phyloP scores from a whole-genome alignment of 2,113 vertebrate species.

The Geococcyx californianus region DNA sequence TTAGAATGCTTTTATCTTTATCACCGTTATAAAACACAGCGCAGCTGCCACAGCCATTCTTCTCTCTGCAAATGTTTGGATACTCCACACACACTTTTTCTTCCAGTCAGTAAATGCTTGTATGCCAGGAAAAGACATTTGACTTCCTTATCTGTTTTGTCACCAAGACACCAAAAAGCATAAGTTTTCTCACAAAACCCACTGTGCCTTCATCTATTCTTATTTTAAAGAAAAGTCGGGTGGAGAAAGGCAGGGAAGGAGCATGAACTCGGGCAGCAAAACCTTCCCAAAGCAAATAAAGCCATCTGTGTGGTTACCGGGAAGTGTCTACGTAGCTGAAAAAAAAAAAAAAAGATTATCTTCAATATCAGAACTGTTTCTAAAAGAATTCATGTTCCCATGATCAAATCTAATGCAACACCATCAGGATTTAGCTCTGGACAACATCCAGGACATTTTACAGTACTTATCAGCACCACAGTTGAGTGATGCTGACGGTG shows the following conservation, averaged over 20 bases:
- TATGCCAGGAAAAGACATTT: neutral
- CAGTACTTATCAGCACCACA: neutral
- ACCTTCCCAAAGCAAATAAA: conserved; percentile 6
- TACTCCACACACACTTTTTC: neutral
- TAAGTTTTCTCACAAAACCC: neutral
- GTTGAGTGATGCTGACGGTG: neutral
- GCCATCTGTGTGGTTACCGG: neutral
- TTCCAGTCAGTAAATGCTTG: neutral
- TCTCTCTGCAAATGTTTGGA: neutral
- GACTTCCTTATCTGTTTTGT: neutral
- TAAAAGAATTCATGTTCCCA: neutral
- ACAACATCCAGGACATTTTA: neutral
- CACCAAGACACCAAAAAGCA: neutral
- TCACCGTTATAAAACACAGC: neutral
- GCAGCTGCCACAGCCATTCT: neutral
- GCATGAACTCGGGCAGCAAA: neutral
- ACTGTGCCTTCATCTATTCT: neutral
- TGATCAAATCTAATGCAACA: neutral
- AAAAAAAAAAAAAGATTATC: neutral
- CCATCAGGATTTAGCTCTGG: neutral
- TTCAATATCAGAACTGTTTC: neutral
- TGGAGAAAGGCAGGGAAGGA: neutral
- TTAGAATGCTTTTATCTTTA: neutral
- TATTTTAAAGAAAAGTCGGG: neutral
- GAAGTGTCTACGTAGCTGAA: neutral